Base-by-base conservation (phyloP, 2,113 vertebrate genomes). In the Ameiurus melas region DNA sequence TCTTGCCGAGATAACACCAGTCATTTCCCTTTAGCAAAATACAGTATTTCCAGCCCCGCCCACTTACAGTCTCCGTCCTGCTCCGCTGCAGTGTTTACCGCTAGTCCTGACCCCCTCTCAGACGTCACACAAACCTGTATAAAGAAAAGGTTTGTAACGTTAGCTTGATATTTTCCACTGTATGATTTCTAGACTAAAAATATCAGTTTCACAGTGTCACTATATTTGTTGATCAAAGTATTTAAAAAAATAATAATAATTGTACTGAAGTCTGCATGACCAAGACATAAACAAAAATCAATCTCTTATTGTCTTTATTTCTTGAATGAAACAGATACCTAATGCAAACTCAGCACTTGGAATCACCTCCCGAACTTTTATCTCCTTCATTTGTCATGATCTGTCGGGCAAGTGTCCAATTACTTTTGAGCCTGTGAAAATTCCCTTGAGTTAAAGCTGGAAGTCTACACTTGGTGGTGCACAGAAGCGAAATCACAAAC, bases 1-100 rank as follows among this genome's bases (percentile, higher is more conserved):
- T 88, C 84, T 85, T 39, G 43, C 53, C 55, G 77, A 68, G 89
- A 87, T 89, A 66, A 87, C 84, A 84, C 64, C 80, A 85, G 77
- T 75, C 25, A 85, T 89, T 90, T 87, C 78, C 66, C 55, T 57
- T 30, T 17, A 53, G 83, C 60, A 53, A 80, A 66, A 75, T 12
- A 78, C 47, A 25, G 81, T 87, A 14, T 85, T 82, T 71, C 82
- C 51, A 83, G 36, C 39, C 33, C 82, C 39, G 77, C 55, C 62
- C 81, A 17, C 17, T 4, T 27, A 43, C 14, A 0, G 85, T 27
- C 66, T 85, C 17, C 14, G 16, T 81, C 51, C 55, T n/a, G 36
- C 58, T n/a, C 39, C 12, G 17, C 43, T 20, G 57, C 51, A 39
- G 30, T 47, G 39, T 77, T 16, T 43, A 82, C 51, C 57, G 36